A percentile compares a stretch with the other conserved stretches of the same genome.
These are phyloP conservation scores for Cerceris rybyensis DNA, from an alignment of 2,888 invertebrate species.

Conservation along the genomic window DNA sequence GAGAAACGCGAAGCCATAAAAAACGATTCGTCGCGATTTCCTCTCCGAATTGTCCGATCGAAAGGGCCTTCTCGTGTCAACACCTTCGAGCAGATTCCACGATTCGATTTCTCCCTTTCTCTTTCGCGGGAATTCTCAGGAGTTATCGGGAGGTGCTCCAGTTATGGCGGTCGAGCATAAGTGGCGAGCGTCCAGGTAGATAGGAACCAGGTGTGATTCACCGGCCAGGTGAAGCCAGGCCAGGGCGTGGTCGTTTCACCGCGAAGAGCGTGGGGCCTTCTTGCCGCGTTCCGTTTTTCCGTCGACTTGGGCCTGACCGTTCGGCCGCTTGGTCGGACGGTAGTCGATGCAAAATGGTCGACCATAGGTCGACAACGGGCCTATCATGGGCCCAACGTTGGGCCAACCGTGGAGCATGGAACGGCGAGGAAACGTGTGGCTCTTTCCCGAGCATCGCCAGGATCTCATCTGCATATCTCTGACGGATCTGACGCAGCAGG, in stretches of 20 bases:
- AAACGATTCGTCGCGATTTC: neutral
- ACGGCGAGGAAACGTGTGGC: neutral
- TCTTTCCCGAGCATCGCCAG: neutral
- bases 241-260: conserved; percentile 62
- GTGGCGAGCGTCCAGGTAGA: conserved; percentile 36
- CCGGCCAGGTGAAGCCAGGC: conserved; percentile 34
- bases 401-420: neutral
- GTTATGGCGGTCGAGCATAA: conserved; percentile 57
- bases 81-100: neutral
- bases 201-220: conserved; percentile 69
- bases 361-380: too few species aligned
- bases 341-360: neutral
- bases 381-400: too few species aligned
- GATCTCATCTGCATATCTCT: conserved; percentile 37
- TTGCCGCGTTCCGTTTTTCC: conserved; percentile 44
- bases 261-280: conserved; percentile 51
- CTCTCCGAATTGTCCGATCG: too few species aligned
- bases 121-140: conserved; percentile 42
- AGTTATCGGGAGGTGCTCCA: conserved; percentile 62
- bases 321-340: neutral
- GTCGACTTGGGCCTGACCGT: conserved; percentile 12
- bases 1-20: conserved; percentile 25
- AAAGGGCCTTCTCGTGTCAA: too few species aligned
- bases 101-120: conserved; percentile 33
- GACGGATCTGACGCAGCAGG: conserved; percentile 15